Conservation (phyloP, 2,797 vertebrate species). For the Pipistrellus pygmaeus region DNA sequence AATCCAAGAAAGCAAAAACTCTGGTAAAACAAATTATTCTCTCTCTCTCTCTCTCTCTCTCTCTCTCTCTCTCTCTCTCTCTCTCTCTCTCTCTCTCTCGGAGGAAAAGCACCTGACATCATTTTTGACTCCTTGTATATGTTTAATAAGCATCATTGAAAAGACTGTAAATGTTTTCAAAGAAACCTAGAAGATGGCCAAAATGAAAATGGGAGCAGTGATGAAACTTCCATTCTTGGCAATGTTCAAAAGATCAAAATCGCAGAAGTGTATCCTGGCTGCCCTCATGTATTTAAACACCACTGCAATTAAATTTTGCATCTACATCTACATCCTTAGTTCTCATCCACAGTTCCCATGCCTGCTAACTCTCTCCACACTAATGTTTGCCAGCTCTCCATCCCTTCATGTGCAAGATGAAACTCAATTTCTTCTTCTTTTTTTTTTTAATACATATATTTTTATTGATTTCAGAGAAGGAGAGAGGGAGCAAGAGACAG, state of each 20-base stretch:
- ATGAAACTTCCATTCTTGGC: neutral
- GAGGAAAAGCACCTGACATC: neutral
- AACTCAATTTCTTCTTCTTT: neutral
- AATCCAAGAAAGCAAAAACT: neutral
- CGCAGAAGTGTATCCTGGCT: neutral
- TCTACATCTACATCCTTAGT: neutral
- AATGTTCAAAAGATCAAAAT: neutral
- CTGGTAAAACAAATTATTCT: neutral
- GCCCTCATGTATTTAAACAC: neutral
- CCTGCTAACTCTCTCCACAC: neutral
- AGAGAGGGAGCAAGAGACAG: too few species aligned
- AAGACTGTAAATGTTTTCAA: neutral
- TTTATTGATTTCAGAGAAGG: too few species aligned
- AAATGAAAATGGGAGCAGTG: neutral
- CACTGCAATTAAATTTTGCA: neutral
- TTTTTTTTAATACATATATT: too few species aligned
- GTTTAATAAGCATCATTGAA: slow-evolving; percentile 10
- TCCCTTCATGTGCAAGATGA: neutral
- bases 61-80: too few species aligned
- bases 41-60: too few species aligned
- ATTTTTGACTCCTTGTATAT: neutral
- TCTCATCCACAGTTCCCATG: neutral
- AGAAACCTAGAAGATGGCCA: neutral
- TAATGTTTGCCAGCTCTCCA: neutral
- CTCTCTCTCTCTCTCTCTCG: too few species aligned